A percentile compares a stretch with the other conserved stretches of the same genome.
These are phyloP conservation scores for Lordiphosa stackelbergi DNA, from an alignment of 1,140 invertebrate genomes.

Conservation along the genomic window DNA sequence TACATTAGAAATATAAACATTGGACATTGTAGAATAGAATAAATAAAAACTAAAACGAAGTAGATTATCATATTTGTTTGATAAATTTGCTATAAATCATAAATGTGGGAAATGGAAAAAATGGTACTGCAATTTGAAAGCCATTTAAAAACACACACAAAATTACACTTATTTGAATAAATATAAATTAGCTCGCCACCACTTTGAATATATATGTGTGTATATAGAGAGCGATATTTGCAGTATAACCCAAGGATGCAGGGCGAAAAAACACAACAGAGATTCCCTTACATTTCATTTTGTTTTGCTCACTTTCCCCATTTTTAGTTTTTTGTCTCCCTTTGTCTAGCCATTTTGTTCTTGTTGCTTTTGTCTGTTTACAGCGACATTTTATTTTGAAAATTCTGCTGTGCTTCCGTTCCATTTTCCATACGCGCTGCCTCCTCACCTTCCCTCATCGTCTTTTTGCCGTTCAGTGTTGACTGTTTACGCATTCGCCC, in stretches of 20 bases:
- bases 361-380: constrained; percentile 52
- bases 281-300: constrained; percentile 15
- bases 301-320: constrained; percentile 10
- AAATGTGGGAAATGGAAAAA: constrained; percentile 19
- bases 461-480: constrained; percentile 7
- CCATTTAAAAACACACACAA: no score
- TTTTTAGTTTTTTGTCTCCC: constrained; percentile 8
- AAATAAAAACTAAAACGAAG: constrained; percentile 41
- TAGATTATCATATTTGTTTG: constrained; percentile 45
- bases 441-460: background rate
- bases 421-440: constrained; percentile 15
- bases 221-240: no score
- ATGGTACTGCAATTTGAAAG: background rate
- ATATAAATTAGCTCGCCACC: no score
- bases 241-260: no score
- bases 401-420: constrained; percentile 51
- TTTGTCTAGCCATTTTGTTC: constrained; percentile 13
- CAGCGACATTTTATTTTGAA: constrained; percentile 65
- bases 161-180: no score
- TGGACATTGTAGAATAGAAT: background rate
- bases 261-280: no score
- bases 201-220: no score
- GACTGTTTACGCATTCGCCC: constrained; percentile 48
- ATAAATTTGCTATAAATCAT: constrained; percentile 48
- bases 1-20: background rate